These are phyloP conservation scores for Leptinotarsa juncta DNA, from an alignment of 2,888 invertebrate genomes.

Conservation along the genomic window DNA sequence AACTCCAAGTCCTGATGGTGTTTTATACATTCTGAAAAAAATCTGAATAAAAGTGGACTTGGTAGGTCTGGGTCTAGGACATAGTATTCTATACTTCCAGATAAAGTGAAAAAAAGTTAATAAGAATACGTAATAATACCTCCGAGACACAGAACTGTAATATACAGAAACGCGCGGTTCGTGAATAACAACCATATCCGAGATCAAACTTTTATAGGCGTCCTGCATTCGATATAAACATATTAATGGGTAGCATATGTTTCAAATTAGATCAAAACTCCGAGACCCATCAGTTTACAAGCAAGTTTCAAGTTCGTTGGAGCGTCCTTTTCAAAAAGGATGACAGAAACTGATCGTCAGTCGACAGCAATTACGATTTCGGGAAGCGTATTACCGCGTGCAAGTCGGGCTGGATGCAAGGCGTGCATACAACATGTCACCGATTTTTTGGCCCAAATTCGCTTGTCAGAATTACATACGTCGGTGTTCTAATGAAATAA, in stretches of 20 bases:
- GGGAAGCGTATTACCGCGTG: slow-evolving; percentile 44
- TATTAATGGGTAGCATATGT: slow-evolving; percentile 37
- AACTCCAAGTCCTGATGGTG: too few species aligned
- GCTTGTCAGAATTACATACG: slow-evolving; percentile 21
- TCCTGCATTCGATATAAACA: slow-evolving; percentile 13
- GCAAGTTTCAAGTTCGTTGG: slow-evolving; percentile 38
- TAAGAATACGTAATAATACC: too few species aligned
- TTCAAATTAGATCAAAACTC: slow-evolving; percentile 34
- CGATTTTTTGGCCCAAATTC: slow-evolving; percentile 22
- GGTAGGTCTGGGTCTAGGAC: too few species aligned
- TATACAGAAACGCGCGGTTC: too few species aligned
- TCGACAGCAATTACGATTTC: slow-evolving; percentile 47
- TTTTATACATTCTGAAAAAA: too few species aligned
- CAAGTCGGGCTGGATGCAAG: slow-evolving; percentile 24
- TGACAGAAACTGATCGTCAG: slow-evolving; percentile 51
- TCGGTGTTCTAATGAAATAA: slow-evolving; percentile 17
- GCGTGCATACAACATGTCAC: slow-evolving; percentile 16
- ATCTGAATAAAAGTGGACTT: too few species aligned
- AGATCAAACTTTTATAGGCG: slow-evolving; percentile 9
- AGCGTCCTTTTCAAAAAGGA: slow-evolving; percentile 41
- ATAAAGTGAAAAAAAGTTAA: too few species aligned
- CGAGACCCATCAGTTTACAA: slow-evolving; percentile 28
- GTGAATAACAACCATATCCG: too few species aligned
- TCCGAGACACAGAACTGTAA: too few species aligned
- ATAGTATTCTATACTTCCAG: too few species aligned